Percentiles rank a stretch among this genome's conserved stretches.
phyloP scores from a whole-genome alignment of 2,888 invertebrate genomes.

The Loripinus fragilis region DNA sequence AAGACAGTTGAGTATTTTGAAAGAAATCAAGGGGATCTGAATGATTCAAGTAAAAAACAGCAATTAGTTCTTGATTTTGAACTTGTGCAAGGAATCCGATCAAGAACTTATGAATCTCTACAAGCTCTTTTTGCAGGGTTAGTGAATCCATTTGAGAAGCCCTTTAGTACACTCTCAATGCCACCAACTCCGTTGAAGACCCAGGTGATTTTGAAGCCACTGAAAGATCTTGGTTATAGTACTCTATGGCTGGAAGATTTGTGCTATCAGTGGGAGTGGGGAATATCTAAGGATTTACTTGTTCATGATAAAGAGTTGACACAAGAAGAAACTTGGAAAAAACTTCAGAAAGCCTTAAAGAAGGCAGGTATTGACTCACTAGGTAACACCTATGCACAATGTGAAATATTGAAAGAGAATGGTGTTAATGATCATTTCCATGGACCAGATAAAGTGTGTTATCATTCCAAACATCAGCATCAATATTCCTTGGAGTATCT shows the following conservation, averaged over 20 bases:
- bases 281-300: slow-evolving; percentile 73
- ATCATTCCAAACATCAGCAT: slow-evolving; percentile 72
- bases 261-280: slow-evolving; percentile 77
- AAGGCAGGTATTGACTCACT: slow-evolving; percentile 66
- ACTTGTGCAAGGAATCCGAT: slow-evolving; percentile 71
- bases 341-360: slow-evolving; percentile 54
- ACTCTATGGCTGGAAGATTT: slow-evolving; percentile 76
- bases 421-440: slow-evolving; percentile 71
- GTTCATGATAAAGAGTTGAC: slow-evolving; percentile 60
- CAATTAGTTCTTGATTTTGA: slow-evolving; percentile 70
- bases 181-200: slow-evolving; percentile 63
- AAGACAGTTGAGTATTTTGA: slow-evolving; percentile 62
- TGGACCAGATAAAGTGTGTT: slow-evolving; percentile 72
- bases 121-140: slow-evolving; percentile 71
- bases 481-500: slow-evolving; percentile 72
- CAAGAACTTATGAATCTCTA: slow-evolving; percentile 74
- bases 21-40: not conserved
- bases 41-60: not conserved
- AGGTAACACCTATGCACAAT: slow-evolving; percentile 68
- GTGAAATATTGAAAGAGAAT: slow-evolving; percentile 65
- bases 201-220: slow-evolving; percentile 55
- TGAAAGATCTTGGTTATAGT: slow-evolving; percentile 62
- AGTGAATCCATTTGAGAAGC: slow-evolving; percentile 65
- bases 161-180: slow-evolving; percentile 68
- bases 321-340: slow-evolving; percentile 57